These are phyloP conservation scores for Corythoichthys intestinalis DNA, from an alignment of 2,113 vertebrate genomes.

Conservation along the genomic window DNA sequence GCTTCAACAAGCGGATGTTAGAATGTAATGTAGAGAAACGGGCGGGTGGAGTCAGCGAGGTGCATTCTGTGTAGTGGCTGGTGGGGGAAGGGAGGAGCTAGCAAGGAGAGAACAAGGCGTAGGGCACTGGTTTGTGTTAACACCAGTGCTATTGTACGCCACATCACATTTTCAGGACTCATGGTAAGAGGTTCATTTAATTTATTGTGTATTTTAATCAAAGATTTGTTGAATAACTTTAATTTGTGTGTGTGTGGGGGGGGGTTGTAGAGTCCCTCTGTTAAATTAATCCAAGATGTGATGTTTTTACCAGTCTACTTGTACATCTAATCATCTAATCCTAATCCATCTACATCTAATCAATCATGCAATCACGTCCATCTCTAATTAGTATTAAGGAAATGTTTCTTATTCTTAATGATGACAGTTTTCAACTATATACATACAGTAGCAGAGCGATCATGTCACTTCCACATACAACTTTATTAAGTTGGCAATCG, in stretches of 20 bases:
- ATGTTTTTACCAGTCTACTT: background rate
- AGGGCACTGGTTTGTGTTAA: constrained; percentile 32
- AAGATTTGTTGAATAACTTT: no score
- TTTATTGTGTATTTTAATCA: background rate
- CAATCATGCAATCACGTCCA: constrained; percentile 3
- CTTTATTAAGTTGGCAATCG: background rate
- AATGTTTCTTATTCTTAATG: background rate
- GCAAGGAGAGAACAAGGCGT: constrained; percentile 24
- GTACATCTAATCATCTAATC: background rate
- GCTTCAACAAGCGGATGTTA: constrained; percentile 41
- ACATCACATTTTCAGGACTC: constrained; percentile 29
- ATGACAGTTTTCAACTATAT: no score
- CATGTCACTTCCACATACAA: constrained; percentile 6
- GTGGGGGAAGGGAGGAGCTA: constrained; percentile 53
- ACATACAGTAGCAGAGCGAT: background rate
- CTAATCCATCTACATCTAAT: constrained; percentile 10
- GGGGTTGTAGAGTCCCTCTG: no score
- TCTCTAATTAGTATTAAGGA: constrained; percentile 1
- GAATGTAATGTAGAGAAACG: constrained; percentile 37
- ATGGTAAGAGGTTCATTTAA: constrained; percentile 52
- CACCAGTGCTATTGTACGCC: constrained; percentile 35
- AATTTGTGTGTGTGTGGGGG: no score
- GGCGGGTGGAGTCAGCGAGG: constrained; percentile 46
- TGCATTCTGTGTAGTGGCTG: constrained; percentile 46
- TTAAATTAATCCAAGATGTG: no score